Base-by-base conservation (phyloP, 2,888 invertebrate species). In the Rhingia rostrata region DNA sequence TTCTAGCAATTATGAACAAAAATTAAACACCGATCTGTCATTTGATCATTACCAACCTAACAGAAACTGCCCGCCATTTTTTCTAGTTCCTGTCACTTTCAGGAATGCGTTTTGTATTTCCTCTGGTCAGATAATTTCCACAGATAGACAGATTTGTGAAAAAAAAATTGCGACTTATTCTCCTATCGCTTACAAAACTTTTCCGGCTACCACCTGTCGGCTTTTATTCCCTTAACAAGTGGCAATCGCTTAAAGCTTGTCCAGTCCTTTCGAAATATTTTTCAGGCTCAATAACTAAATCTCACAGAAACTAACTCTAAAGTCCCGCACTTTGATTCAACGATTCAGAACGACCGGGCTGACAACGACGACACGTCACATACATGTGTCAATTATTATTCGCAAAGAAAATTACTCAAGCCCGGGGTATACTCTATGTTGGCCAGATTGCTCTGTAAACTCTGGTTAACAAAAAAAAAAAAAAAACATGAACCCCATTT, bases 341-440 rank as follows among this genome's bases (percentile, higher is more conserved):
- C 47, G 22, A 22, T 58, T 45, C 14, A 61, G 45, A 64, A 49
- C 12, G 37, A 53, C 32, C 53, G 41, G 53, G 53, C 39, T 37
- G 47, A 37, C 47, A 30, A 12, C 7, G 33, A 32, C 53, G 32
- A 12, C 41, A 10, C 58, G 67, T 45, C 43, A n/a, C 39, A 51
- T 60, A 70, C 61, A 78, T 63, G 73, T 78, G 82, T 78, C 82
- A 83, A 78, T 83, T 83, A 82, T 77, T 72, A 73, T 83, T 73
- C 39, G 72, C 70, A 37, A 77, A 43, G 61, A 49, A 72, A 72
- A 72, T 83, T 78, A 61, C 78, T 83, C 73, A 78, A 83, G 60
- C 33, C 22, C 56, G 9, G 30, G 30, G 30, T 53, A 14, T 45
- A 6, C 47, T 12, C 43, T 49, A 51, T 41, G 45, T 2, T 45